These are phyloP conservation scores for Spinibarbus caldwelli DNA, from an alignment of 2,797 vertebrate genomes.

Conservation along the genomic window DNA sequence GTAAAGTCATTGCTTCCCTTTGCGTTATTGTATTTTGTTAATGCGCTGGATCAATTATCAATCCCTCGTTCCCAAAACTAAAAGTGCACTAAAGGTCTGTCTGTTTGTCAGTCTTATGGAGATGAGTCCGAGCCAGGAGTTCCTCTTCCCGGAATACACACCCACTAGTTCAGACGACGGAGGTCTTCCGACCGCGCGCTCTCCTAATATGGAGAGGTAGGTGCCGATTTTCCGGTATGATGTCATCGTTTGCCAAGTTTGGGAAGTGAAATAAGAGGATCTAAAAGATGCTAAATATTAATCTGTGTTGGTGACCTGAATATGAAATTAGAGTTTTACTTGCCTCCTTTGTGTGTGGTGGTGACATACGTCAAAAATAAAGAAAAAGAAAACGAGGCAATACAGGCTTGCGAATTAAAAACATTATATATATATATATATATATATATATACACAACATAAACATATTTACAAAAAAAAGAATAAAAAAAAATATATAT, in stretches of 20 bases:
- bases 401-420: not conserved
- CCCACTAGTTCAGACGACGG: slow-evolving; percentile 71
- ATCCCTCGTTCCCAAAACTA: not conserved
- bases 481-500: no score
- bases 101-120: slow-evolving; percentile 11
- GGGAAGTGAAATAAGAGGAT: slow-evolving; percentile 58
- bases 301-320: slow-evolving; percentile 27
- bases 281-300: slow-evolving; percentile 40
- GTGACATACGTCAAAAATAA: not conserved
- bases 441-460: no score
- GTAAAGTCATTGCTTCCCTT: not conserved
- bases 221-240: slow-evolving; percentile 72
- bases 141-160: slow-evolving; percentile 77
- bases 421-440: no score
- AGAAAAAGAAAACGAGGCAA: not conserved
- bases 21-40: no score
- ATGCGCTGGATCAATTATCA: no score
- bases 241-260: slow-evolving; percentile 67
- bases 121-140: slow-evolving; percentile 43
- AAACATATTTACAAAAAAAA: no score
- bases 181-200: slow-evolving; percentile 67
- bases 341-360: not conserved
- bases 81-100: not conserved
- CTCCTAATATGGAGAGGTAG: slow-evolving; percentile 74
- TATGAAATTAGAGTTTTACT: not conserved